Percentiles rank a stretch among this genome's conserved stretches.
phyloP scores from a whole-genome alignment of 2,113 vertebrate species.

The Dasypus novemcinctus region DNA sequence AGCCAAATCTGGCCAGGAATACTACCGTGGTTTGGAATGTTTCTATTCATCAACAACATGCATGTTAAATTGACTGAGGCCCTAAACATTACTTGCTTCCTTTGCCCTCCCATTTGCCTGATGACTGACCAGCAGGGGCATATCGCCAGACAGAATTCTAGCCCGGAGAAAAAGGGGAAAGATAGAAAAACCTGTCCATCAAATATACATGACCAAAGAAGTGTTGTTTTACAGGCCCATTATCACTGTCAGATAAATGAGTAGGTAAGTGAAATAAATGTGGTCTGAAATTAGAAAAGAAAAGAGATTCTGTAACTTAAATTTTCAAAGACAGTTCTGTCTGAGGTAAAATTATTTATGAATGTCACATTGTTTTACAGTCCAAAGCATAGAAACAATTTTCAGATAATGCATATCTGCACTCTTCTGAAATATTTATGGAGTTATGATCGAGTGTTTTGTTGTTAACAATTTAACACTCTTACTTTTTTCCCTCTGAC shows the following conservation, averaged over 20 bases:
- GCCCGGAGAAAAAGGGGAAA: slow-evolving; percentile 30
- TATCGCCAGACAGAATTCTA: slow-evolving; percentile 45
- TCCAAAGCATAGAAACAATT: slow-evolving; percentile 39
- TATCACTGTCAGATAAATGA: slow-evolving; percentile 61
- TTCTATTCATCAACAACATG: slow-evolving; percentile 30
- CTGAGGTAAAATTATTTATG: slow-evolving; percentile 63
- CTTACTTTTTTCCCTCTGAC: not conserved
- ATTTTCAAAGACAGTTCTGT: slow-evolving; percentile 66
- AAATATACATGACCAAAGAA: slow-evolving; percentile 70
- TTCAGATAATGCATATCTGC: slow-evolving; percentile 43
- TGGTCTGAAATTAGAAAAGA: slow-evolving; percentile 46
- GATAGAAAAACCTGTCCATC: slow-evolving; percentile 65
- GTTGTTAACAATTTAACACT: slow-evolving; percentile 61
- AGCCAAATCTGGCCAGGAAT: not conserved
- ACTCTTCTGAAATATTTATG: slow-evolving; percentile 43
- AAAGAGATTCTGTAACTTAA: slow-evolving; percentile 60
- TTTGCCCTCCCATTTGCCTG: slow-evolving; percentile 34
- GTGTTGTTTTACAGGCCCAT: slow-evolving; percentile 58
- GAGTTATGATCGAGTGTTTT: slow-evolving; percentile 48
- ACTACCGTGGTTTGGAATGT: not conserved
- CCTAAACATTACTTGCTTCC: slow-evolving; percentile 55
- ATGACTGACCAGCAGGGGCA: slow-evolving; percentile 64
- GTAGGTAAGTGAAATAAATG: slow-evolving; percentile 59
- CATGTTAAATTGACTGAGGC: slow-evolving; percentile 56
- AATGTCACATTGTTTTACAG: slow-evolving; percentile 57